A percentile compares a stretch with the other conserved stretches of the same genome.
Evolutionary conservation across 2,888 invertebrate genomes (phyloP).

Genomic region (Agrotis puta): DNA sequence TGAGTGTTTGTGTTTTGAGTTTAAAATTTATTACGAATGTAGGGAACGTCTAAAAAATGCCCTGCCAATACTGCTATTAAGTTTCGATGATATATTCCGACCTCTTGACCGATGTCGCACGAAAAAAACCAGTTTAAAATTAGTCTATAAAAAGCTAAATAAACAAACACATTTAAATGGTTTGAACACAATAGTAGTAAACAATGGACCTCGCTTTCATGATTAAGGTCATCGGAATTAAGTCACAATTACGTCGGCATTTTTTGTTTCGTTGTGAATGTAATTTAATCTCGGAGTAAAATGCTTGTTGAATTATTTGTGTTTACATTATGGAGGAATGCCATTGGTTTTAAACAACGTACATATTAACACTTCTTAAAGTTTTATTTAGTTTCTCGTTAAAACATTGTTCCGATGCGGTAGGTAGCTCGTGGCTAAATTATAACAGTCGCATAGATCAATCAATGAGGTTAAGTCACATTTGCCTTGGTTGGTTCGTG

Average conservation of each 20-base stretch:
- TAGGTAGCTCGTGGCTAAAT: no score
- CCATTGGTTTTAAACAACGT: background rate
- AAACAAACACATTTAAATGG: slow-evolving; percentile 27
- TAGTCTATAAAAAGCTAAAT: background rate
- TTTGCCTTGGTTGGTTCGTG: no score
- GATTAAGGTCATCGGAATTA: slow-evolving; percentile 57
- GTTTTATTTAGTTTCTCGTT: background rate
- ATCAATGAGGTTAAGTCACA: no score
- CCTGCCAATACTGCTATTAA: no score
- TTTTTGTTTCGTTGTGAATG: slow-evolving; percentile 54
- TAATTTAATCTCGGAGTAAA: slow-evolving; percentile 37
- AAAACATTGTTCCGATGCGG: background rate
- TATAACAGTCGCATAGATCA: no score
- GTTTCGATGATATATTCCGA: no score
- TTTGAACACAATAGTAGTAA: slow-evolving; percentile 13
- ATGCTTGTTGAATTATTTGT: slow-evolving; percentile 22
- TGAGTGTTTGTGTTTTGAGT: no score
- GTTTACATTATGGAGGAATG: slow-evolving; percentile 12
- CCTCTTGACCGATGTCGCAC: no score
- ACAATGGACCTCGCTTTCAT: slow-evolving; percentile 38
- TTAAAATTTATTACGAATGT: background rate
- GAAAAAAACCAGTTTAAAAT: background rate
- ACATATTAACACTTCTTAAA: background rate
- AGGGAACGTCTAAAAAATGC: no score
- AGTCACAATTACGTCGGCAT: slow-evolving; percentile 52